Evolutionary conservation across 2,888 invertebrate genomes (phyloP).

Genomic region (Dasysyrphus tricinctus): DNA sequence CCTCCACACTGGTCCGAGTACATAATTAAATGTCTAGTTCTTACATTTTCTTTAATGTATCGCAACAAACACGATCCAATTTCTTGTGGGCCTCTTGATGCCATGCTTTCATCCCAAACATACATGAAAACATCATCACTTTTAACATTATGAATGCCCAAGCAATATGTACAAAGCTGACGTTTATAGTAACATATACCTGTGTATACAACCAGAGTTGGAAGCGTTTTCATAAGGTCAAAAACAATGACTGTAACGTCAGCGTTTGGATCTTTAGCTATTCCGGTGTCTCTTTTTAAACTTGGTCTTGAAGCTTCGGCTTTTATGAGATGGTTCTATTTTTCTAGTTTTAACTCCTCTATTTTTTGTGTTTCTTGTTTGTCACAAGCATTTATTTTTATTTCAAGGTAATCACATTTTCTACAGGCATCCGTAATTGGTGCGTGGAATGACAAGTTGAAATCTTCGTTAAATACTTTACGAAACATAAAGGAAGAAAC

Average conservation of each 20-base stretch:
- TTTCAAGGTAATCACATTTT: not conserved
- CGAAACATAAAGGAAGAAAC: no score
- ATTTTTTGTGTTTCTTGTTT: not conserved
- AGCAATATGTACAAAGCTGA: conserved; percentile 24
- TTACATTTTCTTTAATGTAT: conserved; percentile 25
- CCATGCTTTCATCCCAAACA: not conserved
- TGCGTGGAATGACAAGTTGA: no score
- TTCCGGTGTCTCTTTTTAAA: not conserved
- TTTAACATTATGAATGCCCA: not conserved
- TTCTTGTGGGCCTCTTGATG: not conserved
- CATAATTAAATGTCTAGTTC: conserved; percentile 38
- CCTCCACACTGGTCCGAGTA: not conserved
- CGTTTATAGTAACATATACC: conserved; percentile 14
- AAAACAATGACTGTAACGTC: conserved; percentile 21
- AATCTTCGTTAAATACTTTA: no score
- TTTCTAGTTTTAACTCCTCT: not conserved
- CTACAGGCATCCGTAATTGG: not conserved
- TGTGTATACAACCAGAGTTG: not conserved
- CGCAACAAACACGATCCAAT: conserved; percentile 33
- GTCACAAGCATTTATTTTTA: not conserved
- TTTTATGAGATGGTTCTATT: not conserved
- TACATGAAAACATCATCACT: not conserved
- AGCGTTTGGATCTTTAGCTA: not conserved
- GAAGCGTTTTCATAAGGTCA: conserved; percentile 8
- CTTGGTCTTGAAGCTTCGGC: no score